Base-by-base conservation (phyloP, 2,113 vertebrate species). In the Origma solitaria region DNA sequence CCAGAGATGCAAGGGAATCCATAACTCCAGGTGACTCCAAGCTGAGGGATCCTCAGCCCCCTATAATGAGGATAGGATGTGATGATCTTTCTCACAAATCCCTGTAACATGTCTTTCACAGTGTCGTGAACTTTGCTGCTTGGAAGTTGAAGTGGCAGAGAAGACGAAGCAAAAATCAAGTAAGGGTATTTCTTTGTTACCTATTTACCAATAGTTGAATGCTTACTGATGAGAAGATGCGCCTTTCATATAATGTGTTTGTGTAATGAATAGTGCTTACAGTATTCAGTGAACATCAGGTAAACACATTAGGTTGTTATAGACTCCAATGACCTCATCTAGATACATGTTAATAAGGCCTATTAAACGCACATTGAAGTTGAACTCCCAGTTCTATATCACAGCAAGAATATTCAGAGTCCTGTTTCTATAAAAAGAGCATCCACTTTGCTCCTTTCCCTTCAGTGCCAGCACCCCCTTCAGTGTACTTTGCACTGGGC, bases 51-150 rank as follows among this genome's bases (percentile, higher is more conserved):
- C 45, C 18, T 42, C 12, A 78, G 35, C 10, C 58, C 31, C 12
- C 6, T 1, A 0, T 56, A 49, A 44, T 0, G 0, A 47, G 23
- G 7, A 21, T 44, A 64, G 8, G 54, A 31, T 78, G 24, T 40
- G 25, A 31, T 3, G 6, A 38, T 25, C 33, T 82, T 72, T 76
- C 23, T 82, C 35, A 73, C 40, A 54, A 21, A 69, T 61, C 70
- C 19, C 31, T 38, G 1, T 53, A 82, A 40, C 45, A 25, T 90
- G 53, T 82, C 66, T 95, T 65, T 96, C 94, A 77, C 90, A 98
- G 98, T 96, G 97, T 75, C 97, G 98, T 49, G 98, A 98, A 87
- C 78, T 98, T 88, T 98, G 97, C 89, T 94, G 97, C 82, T 83
- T 98, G 47, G 97, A 98, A 90, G 97, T 98, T 76, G 96, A 95